Evolutionary conservation across 2,888 invertebrate genomes (phyloP).

Genomic region (Hecatera dysodea): DNA sequence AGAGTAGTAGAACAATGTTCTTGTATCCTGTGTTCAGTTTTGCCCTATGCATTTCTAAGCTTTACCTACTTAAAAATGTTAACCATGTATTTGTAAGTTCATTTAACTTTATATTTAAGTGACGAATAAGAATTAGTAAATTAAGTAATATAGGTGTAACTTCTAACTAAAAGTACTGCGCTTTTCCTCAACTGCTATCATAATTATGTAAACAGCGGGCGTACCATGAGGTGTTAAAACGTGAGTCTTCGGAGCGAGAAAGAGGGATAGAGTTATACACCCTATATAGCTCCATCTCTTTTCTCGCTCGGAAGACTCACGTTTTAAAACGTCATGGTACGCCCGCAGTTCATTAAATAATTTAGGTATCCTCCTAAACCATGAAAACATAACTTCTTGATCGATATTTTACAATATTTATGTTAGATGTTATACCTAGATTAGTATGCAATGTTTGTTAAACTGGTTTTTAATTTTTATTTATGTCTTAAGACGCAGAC

Average conservation of each 20-base stretch:
- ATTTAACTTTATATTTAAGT: constrained; percentile 16
- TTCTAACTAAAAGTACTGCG: not conserved
- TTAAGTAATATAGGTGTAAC: constrained; percentile 10
- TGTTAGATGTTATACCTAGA: constrained; percentile 16
- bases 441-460: constrained; percentile 11
- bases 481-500: not conserved
- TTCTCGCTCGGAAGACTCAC: too few relatives aligned
- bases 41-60: constrained; percentile 51
- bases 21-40: constrained; percentile 12
- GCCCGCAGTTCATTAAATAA: too few relatives aligned
- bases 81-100: constrained; percentile 37
- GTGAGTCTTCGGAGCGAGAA: too few relatives aligned
- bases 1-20: not conserved
- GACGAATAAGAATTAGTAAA: constrained; percentile 14
- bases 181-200: not conserved
- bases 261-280: too few relatives aligned
- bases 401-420: not conserved
- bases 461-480: constrained; percentile 7
- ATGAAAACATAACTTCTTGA: not conserved
- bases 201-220: too few relatives aligned
- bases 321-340: too few relatives aligned
- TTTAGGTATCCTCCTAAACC: not conserved
- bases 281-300: too few relatives aligned
- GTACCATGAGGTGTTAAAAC: too few relatives aligned
- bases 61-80: constrained; percentile 43